Base-by-base conservation (phyloP, 2,888 invertebrate species). In the Trypoxylon attenuatum region DNA sequence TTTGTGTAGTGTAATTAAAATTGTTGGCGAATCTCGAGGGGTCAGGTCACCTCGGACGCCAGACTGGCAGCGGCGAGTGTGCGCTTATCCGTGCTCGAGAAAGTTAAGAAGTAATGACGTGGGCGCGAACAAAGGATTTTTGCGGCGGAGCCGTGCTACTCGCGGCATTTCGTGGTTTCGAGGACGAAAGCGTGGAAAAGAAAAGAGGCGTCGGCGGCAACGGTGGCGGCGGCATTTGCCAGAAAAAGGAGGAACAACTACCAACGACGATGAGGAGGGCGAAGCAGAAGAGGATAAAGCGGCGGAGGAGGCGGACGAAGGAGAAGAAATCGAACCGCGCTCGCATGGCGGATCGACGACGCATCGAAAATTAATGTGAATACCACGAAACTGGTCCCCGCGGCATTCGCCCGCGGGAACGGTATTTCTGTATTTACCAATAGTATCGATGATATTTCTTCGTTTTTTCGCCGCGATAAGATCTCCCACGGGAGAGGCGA, bases 401-500 rank as follows among this genome's bases (percentile, higher is more conserved):
- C 67, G 73, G 76, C 73, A 77, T 73, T 69, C 71, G 76, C 70
- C 73, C 66, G 75, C 69, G 75, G 73, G 78, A 71, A 75, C 71
- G 75, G 77, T 78, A 81, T 80, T 80, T 79, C 76, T 74, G 76
- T 80, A 79, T 80, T 81, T 81, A 81, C 79, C 76, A 80, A 81
- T 81, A 79, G 79, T 78, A 78, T 77, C 78, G 75, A 80, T 82
- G 78, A 82, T 80, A 79, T 73, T 79, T 78, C 75, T 79, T 76
- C 68, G 43, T 73, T 75, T 71, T 62, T 55, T 54, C 10, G 50
- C 33, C 29, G 4, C 76, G 82, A 82, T 82, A 82, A 82, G 74
- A 82, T 82, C 82, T 82, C 70, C 69, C 71, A 63, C 75, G 78
- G 72, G 76, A 77, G 72, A 13, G 5, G 66, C 61, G 63, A 64